Evolutionary conservation across 1,140 invertebrate species (phyloP).

Genomic region (Drosophila eugracilis): DNA sequence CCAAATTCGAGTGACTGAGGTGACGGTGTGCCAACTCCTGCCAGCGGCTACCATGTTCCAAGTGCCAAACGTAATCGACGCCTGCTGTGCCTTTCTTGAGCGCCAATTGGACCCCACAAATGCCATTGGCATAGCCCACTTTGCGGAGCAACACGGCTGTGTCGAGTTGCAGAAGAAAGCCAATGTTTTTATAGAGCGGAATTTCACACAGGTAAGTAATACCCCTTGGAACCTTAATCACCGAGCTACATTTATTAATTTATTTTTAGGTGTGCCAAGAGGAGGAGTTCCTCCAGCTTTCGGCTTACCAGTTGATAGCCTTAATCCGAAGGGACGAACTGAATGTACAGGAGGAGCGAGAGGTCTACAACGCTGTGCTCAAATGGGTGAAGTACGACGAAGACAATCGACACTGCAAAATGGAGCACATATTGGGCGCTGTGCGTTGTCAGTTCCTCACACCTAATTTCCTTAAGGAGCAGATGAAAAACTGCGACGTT

Average conservation of each 20-base stretch:
- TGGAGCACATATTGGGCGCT: slow-evolving; percentile 94
- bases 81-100: slow-evolving; percentile 95
- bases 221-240: accelerated
- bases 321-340: slow-evolving; percentile 94
- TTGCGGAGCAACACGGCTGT: slow-evolving; percentile 96
- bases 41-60: slow-evolving; percentile 97
- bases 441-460: slow-evolving; percentile 96
- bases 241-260: not conserved
- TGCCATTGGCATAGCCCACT: slow-evolving; percentile 96
- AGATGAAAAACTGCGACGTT: slow-evolving; percentile 95
- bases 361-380: slow-evolving; percentile 96
- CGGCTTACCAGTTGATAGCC: slow-evolving; percentile 91
- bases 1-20: slow-evolving; percentile 94
- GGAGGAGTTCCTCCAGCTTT: slow-evolving; percentile 95
- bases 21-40: slow-evolving; percentile 94
- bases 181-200: slow-evolving; percentile 94
- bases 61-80: slow-evolving; percentile 95
- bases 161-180: slow-evolving; percentile 93
- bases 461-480: slow-evolving; percentile 94
- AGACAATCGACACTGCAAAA: slow-evolving; percentile 92
- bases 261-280: slow-evolving; percentile 91
- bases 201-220: slow-evolving; percentile 91
- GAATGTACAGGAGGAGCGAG: slow-evolving; percentile 95
- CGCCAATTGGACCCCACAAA: slow-evolving; percentile 96
- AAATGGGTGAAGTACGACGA: slow-evolving; percentile 96